phyloP scores from a whole-genome alignment of 2,888 invertebrate genomes.

The Argyresthia goedartella region DNA sequence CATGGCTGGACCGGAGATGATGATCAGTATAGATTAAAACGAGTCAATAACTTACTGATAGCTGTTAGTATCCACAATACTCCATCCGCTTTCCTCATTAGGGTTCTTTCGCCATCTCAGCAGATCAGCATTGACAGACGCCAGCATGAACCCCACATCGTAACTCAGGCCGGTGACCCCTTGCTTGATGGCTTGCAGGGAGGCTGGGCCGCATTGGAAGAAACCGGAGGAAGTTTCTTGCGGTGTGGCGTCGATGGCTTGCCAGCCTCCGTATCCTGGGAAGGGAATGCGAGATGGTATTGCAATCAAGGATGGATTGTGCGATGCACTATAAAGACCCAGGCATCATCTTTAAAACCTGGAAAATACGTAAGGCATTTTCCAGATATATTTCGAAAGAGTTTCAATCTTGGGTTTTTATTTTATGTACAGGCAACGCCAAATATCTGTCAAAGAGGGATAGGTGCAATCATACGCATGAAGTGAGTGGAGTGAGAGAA shows the following conservation, averaged over 20 bases:
- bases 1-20: too few species aligned
- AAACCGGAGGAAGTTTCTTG: constrained; percentile 81
- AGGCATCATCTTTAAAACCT: too few species aligned
- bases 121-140: constrained; percentile 87
- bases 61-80: constrained; percentile 78
- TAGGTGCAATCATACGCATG: too few species aligned
- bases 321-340: too few species aligned
- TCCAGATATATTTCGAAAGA: too few species aligned
- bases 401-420: too few species aligned
- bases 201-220: constrained; percentile 85
- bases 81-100: constrained; percentile 73
- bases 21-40: too few species aligned
- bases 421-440: too few species aligned
- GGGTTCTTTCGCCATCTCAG: constrained; percentile 83
- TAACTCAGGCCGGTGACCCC: constrained; percentile 81
- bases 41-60: constrained; percentile 73
- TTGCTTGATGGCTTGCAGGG: constrained; percentile 81
- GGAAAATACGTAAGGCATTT: too few species aligned
- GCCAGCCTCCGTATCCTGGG: constrained; percentile 88
- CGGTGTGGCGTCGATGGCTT: constrained; percentile 88
- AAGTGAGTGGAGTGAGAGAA: too few species aligned
- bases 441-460: too few species aligned
- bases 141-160: constrained; percentile 83
- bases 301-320: too few species aligned
- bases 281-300: neutral